phyloP scores from a whole-genome alignment of 2,888 invertebrate genomes.

The Spisula subtruncata region DNA sequence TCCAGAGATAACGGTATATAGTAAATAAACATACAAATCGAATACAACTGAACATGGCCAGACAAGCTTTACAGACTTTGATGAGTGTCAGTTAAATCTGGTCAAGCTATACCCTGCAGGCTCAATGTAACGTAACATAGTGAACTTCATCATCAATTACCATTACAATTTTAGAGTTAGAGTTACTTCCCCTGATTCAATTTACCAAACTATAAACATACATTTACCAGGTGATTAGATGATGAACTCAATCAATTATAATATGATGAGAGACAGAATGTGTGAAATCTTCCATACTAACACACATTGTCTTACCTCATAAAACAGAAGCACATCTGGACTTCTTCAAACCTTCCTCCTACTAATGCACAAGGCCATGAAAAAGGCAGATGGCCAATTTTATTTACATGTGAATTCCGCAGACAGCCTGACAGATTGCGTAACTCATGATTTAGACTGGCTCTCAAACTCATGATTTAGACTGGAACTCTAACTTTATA shows the following conservation, averaged over 20 bases:
- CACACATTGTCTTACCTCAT: background rate
- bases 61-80: no score
- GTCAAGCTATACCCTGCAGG: no score
- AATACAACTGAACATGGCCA: no score
- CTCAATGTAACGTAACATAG: background rate
- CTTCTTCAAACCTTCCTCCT: background rate
- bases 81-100: no score
- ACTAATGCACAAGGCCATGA: slow-evolving; percentile 17
- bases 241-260: background rate
- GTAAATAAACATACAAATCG: no score
- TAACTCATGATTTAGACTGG: slow-evolving; percentile 20
- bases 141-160: background rate
- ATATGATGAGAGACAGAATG: background rate
- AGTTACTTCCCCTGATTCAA: background rate
- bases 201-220: background rate
- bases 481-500: no score
- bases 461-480: no score
- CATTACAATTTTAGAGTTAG: background rate
- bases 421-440: slow-evolving; percentile 17
- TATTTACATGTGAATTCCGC: slow-evolving; percentile 8
- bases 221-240: slow-evolving; percentile 17
- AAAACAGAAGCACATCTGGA: slow-evolving; percentile 26
- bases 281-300: background rate
- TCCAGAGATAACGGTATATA: no score
- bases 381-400: slow-evolving; percentile 11